phyloP scores from a whole-genome alignment of 2,113 vertebrate genomes.

The Vireo altiloquus region DNA sequence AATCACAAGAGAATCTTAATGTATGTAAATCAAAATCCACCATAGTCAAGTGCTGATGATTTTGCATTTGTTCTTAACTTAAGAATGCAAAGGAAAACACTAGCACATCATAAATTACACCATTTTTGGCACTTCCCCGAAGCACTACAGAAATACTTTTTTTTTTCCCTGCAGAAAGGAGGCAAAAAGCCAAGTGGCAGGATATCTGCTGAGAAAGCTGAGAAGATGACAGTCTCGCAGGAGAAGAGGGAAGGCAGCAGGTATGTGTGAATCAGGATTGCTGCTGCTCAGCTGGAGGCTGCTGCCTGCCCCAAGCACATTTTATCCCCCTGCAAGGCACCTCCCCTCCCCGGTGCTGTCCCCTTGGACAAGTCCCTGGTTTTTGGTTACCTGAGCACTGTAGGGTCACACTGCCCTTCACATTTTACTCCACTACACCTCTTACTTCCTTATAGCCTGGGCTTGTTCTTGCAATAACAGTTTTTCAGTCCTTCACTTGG shows the following conservation, averaged over 20 bases:
- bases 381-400: neutral
- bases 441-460: neutral
- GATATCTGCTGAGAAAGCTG: conserved; percentile 62
- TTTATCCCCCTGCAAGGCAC: neutral
- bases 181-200: conserved; percentile 61
- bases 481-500: neutral
- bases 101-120: conserved; percentile 53
- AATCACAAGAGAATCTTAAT: conserved; percentile 14
- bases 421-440: neutral
- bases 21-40: conserved; percentile 33
- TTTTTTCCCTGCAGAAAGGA: conserved; percentile 14
- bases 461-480: neutral
- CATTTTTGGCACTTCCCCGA: conserved; percentile 23
- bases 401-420: neutral
- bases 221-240: conserved; percentile 58
- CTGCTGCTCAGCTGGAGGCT: conserved; percentile 31
- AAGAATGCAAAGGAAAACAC: conserved; percentile 44
- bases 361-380: neutral
- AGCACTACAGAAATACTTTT: conserved; percentile 31
- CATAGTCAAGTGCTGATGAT: conserved; percentile 36
- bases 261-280: conserved; percentile 58
- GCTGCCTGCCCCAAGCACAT: neutral
- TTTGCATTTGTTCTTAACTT: conserved; percentile 54
- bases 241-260: conserved; percentile 66
- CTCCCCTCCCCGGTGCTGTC: neutral